Evolutionary conservation across 2,797 vertebrate species (phyloP), one percentile per base, ranked within the genome.

Genomic region (Helarctos malayanus): DNA sequence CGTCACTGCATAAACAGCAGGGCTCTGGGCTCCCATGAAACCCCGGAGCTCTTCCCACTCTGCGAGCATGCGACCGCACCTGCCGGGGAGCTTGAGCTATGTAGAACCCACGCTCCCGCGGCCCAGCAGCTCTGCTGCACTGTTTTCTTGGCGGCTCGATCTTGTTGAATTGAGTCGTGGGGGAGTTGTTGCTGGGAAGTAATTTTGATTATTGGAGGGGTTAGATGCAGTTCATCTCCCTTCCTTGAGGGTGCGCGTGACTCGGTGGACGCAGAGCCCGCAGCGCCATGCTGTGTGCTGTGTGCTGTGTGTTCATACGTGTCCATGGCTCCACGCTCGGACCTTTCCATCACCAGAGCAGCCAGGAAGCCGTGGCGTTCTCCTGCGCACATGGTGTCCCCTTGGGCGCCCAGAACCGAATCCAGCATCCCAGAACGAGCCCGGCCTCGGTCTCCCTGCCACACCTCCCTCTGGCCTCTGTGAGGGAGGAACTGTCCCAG

Each of bases 161-260:
- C 85, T 78, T 18, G 85, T 35, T 97, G 97, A 93, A 95, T 96
- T 89, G 95, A 89, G 80, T 84, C 89, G 47, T 54, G 78, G 95
- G 71, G 69, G 59, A 73, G 61, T 45, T 80, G 68, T 47, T 80
- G 84, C 80, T 63, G 19, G 78, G 93, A 85, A 97, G 97, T 93
- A 82, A 97, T 95, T 95, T 92, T 73, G 82, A 79, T 96, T 96
- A 93, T 96, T 93, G 86, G 93, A 91, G 73, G 85, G 86, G 73
- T 82, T 73, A 59, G 94, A 45, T 11, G 65, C 59, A 84, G 89
- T 68, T 97, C 95, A 93, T 83, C 82, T 86, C 93, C 96, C 89
- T 97, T 91, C 94, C 94, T 97, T 3, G 49, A 97, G 93, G 95
- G 93, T 38, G 91, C 32, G 2, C 16, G 6, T 11, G 69, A 54